Conservation (phyloP, 2,797 vertebrate species). For the Siniperca obscura region DNA sequence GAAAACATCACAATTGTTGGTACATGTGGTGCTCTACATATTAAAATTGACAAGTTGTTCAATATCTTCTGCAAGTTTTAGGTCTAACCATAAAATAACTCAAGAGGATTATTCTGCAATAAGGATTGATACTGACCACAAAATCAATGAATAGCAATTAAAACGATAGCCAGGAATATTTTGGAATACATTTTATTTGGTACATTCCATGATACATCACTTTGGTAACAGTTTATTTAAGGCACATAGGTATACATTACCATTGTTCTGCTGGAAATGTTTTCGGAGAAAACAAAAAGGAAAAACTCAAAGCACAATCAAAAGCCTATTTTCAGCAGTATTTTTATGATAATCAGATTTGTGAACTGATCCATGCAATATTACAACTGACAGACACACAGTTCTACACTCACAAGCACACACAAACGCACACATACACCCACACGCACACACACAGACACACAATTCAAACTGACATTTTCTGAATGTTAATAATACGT, state of each 20-base stretch:
- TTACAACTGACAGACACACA: conserved; percentile 64
- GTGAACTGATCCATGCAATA: conserved; percentile 80
- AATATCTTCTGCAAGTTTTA: background rate
- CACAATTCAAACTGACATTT: conserved; percentile 62
- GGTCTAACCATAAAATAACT: background rate
- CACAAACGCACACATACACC: conserved; percentile 15
- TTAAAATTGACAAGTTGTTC: background rate
- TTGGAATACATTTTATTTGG: conserved; percentile 71
- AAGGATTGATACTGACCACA: background rate
- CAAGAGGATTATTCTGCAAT: background rate
- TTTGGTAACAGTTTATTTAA: conserved; percentile 51
- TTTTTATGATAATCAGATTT: conserved; percentile 78
- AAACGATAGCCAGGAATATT: background rate
- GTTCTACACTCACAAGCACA: background rate
- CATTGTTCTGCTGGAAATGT: conserved; percentile 59
- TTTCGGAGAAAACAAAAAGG: conserved; percentile 59
- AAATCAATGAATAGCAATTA: conserved; percentile 20
- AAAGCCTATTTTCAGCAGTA: conserved; percentile 73
- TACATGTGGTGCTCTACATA: background rate
- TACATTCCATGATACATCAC: conserved; percentile 52
- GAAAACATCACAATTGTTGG: background rate
- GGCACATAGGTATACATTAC: conserved; percentile 56
- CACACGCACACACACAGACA: conserved; percentile 28
- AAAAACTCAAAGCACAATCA: conserved; percentile 60
- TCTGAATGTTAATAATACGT: conserved; percentile 87